phyloP scores from a whole-genome alignment of 2,888 invertebrate genomes.

The Ophioninae sp. region DNA sequence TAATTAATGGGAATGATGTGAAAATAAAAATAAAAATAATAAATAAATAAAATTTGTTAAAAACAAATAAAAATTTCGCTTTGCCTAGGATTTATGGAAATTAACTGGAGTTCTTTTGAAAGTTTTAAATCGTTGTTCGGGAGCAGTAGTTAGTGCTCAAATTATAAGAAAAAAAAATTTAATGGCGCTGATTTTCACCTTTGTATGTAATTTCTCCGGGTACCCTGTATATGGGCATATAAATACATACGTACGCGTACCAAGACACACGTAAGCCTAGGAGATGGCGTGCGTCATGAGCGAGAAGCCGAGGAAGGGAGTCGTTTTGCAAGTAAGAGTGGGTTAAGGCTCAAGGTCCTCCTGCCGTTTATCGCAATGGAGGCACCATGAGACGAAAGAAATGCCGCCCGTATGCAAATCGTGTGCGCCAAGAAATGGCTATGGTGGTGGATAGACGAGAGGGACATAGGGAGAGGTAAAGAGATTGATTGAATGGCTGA shows the following conservation, averaged over 20 bases:
- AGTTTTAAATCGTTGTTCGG: too few species aligned
- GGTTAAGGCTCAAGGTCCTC: slow-evolving; percentile 80
- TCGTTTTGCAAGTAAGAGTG: slow-evolving; percentile 79
- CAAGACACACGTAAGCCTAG: slow-evolving; percentile 1
- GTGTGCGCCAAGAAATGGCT: slow-evolving; percentile 44
- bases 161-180: too few species aligned
- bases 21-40: too few species aligned
- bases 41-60: too few species aligned
- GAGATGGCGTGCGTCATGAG: slow-evolving; percentile 67
- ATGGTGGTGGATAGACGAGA: not conserved
- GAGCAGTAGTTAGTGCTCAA: too few species aligned
- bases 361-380: slow-evolving; percentile 67
- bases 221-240: not conserved
- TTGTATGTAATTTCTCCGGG: too few species aligned
- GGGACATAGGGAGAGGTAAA: not conserved
- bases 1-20: too few species aligned
- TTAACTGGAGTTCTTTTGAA: too few species aligned
- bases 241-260: not conserved
- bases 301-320: slow-evolving; percentile 65
- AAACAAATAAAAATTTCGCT: too few species aligned
- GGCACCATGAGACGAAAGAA: slow-evolving; percentile 62
- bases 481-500: not conserved
- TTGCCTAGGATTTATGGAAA: too few species aligned
- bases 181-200: too few species aligned
- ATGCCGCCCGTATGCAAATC: slow-evolving; percentile 46